Conservation (phyloP, 2,797 vertebrate species). For the Otus scops region DNA sequence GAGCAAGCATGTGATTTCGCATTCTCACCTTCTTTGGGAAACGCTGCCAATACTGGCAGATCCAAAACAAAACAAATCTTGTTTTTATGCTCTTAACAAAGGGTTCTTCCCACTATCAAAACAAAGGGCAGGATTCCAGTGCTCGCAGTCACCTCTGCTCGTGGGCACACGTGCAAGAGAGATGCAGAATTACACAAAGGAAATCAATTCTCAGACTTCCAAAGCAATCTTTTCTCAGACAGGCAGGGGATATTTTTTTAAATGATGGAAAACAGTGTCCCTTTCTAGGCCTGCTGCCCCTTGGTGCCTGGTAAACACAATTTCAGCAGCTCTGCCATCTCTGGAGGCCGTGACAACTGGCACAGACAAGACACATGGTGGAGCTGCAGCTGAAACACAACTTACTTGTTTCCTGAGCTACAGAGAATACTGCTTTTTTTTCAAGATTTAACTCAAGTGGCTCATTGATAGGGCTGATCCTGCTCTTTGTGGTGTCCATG, state of each 20-base stretch:
- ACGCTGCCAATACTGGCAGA: background rate
- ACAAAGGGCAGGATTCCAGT: background rate
- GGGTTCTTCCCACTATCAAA: background rate
- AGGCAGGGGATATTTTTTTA: background rate
- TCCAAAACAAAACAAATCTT: background rate
- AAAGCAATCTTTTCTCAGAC: background rate
- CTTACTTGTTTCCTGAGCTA: background rate
- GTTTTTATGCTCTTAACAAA: background rate
- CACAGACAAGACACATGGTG: background rate
- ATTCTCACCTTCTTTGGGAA: background rate
- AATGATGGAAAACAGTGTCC: background rate
- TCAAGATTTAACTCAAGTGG: background rate
- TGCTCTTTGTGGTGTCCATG: background rate
- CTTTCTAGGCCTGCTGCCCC: background rate
- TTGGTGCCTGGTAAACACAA: background rate
- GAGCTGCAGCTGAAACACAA: background rate
- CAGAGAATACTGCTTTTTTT: background rate
- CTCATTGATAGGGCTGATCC: background rate
- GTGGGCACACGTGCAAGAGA: accelerated
- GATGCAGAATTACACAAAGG: background rate
- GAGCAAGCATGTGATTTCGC: background rate
- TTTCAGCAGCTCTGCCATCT: background rate
- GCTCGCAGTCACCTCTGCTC: background rate
- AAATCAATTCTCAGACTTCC: background rate
- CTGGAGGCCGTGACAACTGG: background rate